Base-by-base conservation (phyloP, 2,888 invertebrate genomes). In the Dendrolimus pini region DNA sequence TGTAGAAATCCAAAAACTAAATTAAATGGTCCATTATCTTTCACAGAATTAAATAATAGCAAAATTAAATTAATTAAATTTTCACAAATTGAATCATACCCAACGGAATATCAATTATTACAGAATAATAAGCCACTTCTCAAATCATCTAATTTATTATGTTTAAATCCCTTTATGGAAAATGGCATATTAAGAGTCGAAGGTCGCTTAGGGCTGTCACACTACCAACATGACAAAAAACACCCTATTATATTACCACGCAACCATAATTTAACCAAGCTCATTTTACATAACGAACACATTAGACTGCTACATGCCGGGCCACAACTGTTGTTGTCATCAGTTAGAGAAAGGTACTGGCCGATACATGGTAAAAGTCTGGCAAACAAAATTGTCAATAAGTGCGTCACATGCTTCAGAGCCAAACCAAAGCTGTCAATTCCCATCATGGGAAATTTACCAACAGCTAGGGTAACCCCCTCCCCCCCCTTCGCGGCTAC, bases 231-330 rank as follows among this genome's bases (percentile, higher is more conserved):
- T 47, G 47, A 47, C 8, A 47, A 47, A 12, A 47, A 47, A 47
- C 8, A 47, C 12, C 8, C 47, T 47, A 10, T 47, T 10, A 10
- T 47, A 47, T 47, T 47, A 47, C 2, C 9, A 10, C 9, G 9
- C 12, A 47, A 47, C 9, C 47, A 47, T 47, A 10, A 54, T n/a
- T 7, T 61, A 41, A 55, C 55, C 10, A 55, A 53, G 12, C 58
- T 60, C 13, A 55, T 56, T 41, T 58, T 60, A n/a, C 55, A 57
- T 1, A 55, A 56, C 0, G 52, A 52, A 41, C 47, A 54, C 2
- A 55, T 53, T 1, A 59, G 55, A 10, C 52, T 53, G 14, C 56
- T 30, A 55, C 41, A 58, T 60, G 13, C 55, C 57, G 41, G n/a
- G 41, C n/a, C 8, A 41, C 14, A 6, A 41, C 13, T 60, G 56